Conservation (phyloP, 2,888 invertebrate species). For the Liodrosophila aerea region DNA sequence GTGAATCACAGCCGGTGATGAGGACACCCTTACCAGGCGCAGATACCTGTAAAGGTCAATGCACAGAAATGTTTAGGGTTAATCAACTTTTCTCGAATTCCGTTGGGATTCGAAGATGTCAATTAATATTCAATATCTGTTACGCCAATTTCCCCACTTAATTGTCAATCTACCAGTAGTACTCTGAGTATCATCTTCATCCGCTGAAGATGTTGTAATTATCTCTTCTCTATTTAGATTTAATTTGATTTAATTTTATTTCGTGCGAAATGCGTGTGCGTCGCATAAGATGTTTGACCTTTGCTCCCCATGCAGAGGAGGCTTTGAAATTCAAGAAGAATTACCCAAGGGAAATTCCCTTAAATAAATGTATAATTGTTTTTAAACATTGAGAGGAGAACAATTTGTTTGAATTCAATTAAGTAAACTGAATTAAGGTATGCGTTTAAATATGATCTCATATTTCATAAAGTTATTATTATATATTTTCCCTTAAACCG, state of each 20-base stretch:
- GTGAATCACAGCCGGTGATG: slow-evolving; percentile 90
- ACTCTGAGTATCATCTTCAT: neutral
- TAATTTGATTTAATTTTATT: slow-evolving; percentile 2
- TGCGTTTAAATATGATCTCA: too few species aligned
- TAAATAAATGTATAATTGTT: too few species aligned
- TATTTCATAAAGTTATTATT: too few species aligned
- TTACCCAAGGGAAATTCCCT: neutral
- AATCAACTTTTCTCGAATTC: slow-evolving; percentile 32
- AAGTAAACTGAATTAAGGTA: too few species aligned
- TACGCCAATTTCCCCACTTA: slow-evolving; percentile 22
- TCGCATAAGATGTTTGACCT: slow-evolving; percentile 42
- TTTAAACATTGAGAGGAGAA: too few species aligned
- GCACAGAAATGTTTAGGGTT: slow-evolving; percentile 15
- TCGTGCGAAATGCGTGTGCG: neutral
- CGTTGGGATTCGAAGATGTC: slow-evolving; percentile 1
- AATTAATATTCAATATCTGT: slow-evolving; percentile 37
- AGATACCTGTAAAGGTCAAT: slow-evolving; percentile 85
- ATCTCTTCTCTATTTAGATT: neutral
- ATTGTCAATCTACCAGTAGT: slow-evolving; percentile 5
- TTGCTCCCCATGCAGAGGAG: slow-evolving; percentile 9
- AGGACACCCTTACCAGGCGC: slow-evolving; percentile 92
- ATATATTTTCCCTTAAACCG: too few species aligned
- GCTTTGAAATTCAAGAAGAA: neutral
- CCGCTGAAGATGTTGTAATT: neutral
- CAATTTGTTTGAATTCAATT: too few species aligned